Evolutionary conservation across 2,113 vertebrate species (phyloP), one percentile per base, ranked within the genome.

Genomic region (Struthio camelus): DNA sequence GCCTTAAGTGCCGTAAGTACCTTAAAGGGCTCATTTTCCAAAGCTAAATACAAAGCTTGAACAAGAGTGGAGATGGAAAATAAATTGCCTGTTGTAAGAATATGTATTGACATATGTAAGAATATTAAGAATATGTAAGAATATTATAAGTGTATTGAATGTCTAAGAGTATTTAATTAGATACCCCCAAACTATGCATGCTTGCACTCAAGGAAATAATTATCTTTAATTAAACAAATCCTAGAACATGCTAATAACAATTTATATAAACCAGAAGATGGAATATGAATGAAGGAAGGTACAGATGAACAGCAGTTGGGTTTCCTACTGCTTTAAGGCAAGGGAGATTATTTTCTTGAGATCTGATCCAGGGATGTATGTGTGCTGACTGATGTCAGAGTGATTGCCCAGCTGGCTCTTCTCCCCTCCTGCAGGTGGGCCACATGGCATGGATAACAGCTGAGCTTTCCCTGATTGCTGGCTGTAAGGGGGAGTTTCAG

Each of bases 351-450:
- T 58, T 67, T 76, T 59, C 34, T 36, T 36, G 9, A 13, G 30
- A 1, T 48, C 16, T 53, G 34, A 10, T 3, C 6, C 25, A 50
- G 20, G 40, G 27, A 24, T 56, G 38, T 10, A 66, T 13, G 48
- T 24, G 51, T 75, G 30, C 44, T 80, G 36, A 23, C 56, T 51
- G 34, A 11, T 6, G 15, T 28, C 48, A 28, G 24, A 65, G 32
- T 0, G 0, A 27, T 16, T 53, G 40, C 11, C 42, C 4, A 7
- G 22, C 24, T 51, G 62, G 20, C 32, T 0, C 2, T 22, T 22
- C 3, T 8, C 22, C 1, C 3, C n/a, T 80, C 27, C 36, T 54
- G 6, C 23, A 40, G 34, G 28, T 40, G 13, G 9, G 6, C 6
- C 5, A 27, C 9, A 13, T 30, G 10, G 28, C 3, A 1, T 8